A percentile compares a stretch with the other conserved stretches of the same genome.
phyloP scores from a whole-genome alignment of 2,888 invertebrate species.

The Epirrhoe tristata region DNA sequence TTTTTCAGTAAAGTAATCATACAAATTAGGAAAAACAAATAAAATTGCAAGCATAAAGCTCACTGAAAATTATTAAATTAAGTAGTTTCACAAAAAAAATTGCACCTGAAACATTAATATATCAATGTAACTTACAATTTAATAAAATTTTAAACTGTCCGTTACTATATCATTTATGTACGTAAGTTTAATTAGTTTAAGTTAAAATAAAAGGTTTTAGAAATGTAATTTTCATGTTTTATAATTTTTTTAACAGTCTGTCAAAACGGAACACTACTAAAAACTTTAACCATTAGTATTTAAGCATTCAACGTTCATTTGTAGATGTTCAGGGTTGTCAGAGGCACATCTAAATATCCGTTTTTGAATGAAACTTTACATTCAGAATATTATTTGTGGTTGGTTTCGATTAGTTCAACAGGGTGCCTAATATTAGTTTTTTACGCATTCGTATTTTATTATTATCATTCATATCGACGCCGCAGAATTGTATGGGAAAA shows the following conservation, averaged over 20 bases:
- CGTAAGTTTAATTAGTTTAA: conserved; percentile 8
- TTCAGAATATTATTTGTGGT: not conserved
- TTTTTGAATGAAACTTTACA: too few species aligned
- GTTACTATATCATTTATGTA: conserved; percentile 8
- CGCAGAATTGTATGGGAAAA: too few species aligned
- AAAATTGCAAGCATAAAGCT: not conserved
- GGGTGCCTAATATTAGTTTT: too few species aligned
- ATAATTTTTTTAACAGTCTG: not conserved
- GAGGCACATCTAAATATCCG: too few species aligned
- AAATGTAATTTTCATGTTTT: conserved; percentile 10
- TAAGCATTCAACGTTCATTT: too few species aligned
- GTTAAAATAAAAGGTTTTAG: conserved; percentile 21
- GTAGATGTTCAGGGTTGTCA: too few species aligned
- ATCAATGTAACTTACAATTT: not conserved
- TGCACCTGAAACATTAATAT: not conserved
- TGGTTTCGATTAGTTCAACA: conserved; percentile 1
- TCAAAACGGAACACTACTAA: too few species aligned
- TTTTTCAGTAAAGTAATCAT: too few species aligned
- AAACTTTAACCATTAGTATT: too few species aligned
- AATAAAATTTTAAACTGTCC: not conserved
- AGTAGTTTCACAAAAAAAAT: not conserved
- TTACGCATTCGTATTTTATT: too few species aligned
- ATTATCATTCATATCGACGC: too few species aligned
- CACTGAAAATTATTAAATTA: not conserved
- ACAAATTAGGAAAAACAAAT: conserved; percentile 1